phyloP scores from a whole-genome alignment of 2,113 vertebrate genomes.

The Poicephalus meyeri region DNA sequence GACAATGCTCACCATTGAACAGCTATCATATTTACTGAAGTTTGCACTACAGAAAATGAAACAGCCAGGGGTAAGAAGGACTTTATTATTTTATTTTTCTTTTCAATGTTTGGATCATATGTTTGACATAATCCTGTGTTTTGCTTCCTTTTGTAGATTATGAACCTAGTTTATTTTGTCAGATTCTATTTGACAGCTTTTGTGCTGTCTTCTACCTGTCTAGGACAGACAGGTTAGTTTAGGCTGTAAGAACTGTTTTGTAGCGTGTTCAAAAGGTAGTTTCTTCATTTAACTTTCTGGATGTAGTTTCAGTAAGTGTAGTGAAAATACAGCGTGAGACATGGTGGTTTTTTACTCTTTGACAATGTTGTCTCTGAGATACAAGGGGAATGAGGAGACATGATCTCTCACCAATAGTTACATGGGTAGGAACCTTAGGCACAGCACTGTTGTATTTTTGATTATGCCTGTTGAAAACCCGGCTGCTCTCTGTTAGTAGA shows the following conservation, averaged over 20 bases:
- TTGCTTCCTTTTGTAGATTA: neutral
- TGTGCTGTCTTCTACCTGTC: neutral
- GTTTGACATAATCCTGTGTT: neutral
- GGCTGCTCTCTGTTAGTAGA: neutral
- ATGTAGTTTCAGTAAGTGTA: neutral
- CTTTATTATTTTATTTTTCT: neutral
- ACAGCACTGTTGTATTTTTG: neutral
- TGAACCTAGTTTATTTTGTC: neutral
- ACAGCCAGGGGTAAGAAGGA: conserved; percentile 92
- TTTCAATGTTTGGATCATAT: neutral
- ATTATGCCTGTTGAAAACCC: neutral
- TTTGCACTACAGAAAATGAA: conserved; percentile 99
- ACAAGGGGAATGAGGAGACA: neutral
- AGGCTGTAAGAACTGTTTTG: neutral
- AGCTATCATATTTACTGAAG: conserved; percentile 97
- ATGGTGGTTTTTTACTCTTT: neutral
- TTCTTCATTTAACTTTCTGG: neutral
- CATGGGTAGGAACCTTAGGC: neutral
- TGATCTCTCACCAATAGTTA: neutral
- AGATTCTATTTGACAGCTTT: neutral
- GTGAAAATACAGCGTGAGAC: neutral
- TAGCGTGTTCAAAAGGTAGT: neutral
- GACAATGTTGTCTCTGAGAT: fast-evolving
- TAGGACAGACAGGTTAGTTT: neutral
- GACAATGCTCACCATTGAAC: conserved; percentile 96